A percentile compares a stretch with the other conserved stretches of the same genome.
Evolutionary conservation across 2,113 vertebrate species (phyloP).

Genomic region (Siniperca chuatsi): DNA sequence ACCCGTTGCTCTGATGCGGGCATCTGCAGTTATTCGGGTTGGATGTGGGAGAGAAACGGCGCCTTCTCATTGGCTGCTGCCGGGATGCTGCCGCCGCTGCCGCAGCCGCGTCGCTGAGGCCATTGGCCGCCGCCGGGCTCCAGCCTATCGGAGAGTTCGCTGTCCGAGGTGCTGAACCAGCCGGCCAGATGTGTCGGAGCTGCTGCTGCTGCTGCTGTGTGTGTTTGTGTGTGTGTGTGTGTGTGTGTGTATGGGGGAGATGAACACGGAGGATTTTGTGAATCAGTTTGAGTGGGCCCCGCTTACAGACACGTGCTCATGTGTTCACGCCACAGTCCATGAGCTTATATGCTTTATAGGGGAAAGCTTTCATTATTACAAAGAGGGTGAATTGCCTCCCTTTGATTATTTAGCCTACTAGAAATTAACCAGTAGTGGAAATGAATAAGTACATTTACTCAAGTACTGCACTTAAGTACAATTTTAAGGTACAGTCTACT

Average conservation of each 20-base stretch:
- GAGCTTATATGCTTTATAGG: not conserved
- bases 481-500: too few species aligned
- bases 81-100: constrained; percentile 56
- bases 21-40: constrained; percentile 82
- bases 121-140: constrained; percentile 44
- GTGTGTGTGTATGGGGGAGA: not conserved
- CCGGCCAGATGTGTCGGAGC: constrained; percentile 31
- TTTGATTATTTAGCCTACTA: not conserved
- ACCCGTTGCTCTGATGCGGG: constrained; percentile 71
- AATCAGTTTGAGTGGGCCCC: constrained; percentile 28
- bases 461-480: too few species aligned
- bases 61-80: constrained; percentile 70
- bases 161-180: constrained; percentile 77
- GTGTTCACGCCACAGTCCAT: not conserved
- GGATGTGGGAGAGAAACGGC: constrained; percentile 63
- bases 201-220: not conserved
- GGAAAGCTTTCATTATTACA: not conserved
- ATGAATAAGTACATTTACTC: too few species aligned
- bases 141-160: constrained; percentile 54
- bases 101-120: constrained; percentile 9
- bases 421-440: not conserved
- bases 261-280: constrained; percentile 26
- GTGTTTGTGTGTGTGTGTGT: too few species aligned
- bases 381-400: not conserved
- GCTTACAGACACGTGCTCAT: not conserved